Base-by-base conservation (phyloP, 2,797 vertebrate genomes). In the Micrastur ruficollis region DNA sequence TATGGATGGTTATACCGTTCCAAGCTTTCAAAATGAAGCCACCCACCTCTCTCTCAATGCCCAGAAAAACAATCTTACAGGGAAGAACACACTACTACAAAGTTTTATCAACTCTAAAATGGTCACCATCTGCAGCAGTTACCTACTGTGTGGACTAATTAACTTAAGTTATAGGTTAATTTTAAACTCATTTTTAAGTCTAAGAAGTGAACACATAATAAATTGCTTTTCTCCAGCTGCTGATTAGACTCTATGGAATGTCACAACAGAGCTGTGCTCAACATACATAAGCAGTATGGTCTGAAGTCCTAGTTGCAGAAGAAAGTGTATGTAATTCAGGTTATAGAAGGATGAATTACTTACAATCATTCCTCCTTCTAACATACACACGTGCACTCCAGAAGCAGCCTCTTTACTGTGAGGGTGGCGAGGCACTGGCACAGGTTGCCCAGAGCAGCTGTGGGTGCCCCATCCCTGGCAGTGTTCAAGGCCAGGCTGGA, bases 301-400 rank as follows among this genome's bases (percentile, higher is more conserved):
- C 59, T 27, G 7, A 3, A 3, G 13, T 8, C 12, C 75, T 6
- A 34, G 4, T 2, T 3, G 3, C 26, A 86, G 46, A 50, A 2
- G 1, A 36, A 42, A 63, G 15, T 1, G 5, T 0, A 7, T 12
- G 56, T 46, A 32, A 14, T 12, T 14, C 61, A 49, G 10, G 18
- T 23, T 55, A n/a, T 0, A 40, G 22, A 63, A 52, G 47, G 25
- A 22, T 11, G 1, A 61, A 20, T 38, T 26, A 44, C 12, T 31
- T 26, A 2, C 55, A 40, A 26, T 3, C 4, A 12, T 9, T 83
- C 21, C 15, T 14, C 46, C 25, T 61, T 29, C 32, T n/a, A 19
- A 29, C 1, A 8, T 4, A 46, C 23, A n/a, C 9, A 56, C 2
- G 0, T 2, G 0, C 3, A 5, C 38, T 53, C 19, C 75, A 34